Evolutionary conservation across 23 tunicate species (phyloP).

Genomic region (Trididemnum clinides): DNA sequence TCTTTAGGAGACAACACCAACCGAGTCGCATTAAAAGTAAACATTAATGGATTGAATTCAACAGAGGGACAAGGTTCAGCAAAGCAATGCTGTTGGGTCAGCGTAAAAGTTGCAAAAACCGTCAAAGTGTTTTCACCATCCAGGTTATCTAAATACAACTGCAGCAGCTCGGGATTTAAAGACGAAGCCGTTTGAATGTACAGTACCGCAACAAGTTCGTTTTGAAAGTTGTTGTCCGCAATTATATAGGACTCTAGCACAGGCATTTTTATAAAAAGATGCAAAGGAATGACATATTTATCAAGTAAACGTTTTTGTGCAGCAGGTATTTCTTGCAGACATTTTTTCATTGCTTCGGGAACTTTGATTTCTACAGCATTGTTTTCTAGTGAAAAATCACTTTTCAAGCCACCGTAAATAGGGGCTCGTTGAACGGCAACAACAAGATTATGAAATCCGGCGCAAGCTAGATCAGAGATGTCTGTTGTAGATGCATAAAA

Average conservation of each 20-base stretch:
- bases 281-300: background rate
- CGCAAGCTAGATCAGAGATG: background rate
- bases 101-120: background rate
- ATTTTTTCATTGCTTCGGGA: background rate
- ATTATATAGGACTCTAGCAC: background rate
- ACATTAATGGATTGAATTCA: background rate
- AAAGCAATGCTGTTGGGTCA: background rate
- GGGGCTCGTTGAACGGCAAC: background rate
- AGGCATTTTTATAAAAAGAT: background rate
- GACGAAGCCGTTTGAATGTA: background rate
- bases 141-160: background rate
- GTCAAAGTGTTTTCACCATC: background rate
- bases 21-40: background rate
- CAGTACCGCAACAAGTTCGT: background rate
- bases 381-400: background rate
- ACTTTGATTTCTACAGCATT: background rate
- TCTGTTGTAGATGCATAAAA: conserved; percentile 4
- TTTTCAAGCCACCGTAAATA: background rate
- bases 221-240: background rate
- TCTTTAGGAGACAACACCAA: background rate
- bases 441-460: background rate
- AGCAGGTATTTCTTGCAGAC: background rate
- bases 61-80: background rate
- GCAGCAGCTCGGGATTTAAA: background rate
- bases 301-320: background rate